Conservation (phyloP, 2,888 invertebrate species). For the Antheraea assamensis region DNA sequence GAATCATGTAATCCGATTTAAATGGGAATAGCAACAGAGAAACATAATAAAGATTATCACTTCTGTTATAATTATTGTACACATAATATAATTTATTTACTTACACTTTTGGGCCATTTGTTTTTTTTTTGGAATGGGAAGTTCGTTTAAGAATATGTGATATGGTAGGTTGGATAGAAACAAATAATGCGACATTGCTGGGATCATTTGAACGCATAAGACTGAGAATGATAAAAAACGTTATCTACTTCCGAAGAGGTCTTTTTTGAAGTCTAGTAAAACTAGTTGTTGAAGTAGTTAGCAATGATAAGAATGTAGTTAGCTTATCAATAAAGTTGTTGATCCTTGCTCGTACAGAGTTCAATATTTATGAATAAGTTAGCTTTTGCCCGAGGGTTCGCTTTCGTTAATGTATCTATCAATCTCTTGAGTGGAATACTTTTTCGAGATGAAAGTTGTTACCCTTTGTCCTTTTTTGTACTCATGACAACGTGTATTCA, state of each 20-base stretch:
- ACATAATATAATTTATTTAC: background rate
- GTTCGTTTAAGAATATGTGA: background rate
- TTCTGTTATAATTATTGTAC: constrained; percentile 18
- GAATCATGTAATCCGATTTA: constrained; percentile 30
- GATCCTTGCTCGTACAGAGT: background rate
- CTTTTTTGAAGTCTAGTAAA: background rate
- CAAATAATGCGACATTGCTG: background rate
- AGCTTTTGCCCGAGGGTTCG: too few species aligned
- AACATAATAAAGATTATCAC: constrained; percentile 20
- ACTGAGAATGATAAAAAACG: background rate
- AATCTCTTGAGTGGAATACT: too few species aligned
- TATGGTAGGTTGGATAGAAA: background rate
- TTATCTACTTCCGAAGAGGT: background rate
- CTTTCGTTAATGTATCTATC: too few species aligned
- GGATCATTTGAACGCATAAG: background rate
- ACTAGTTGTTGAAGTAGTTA: background rate
- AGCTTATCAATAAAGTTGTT: background rate
- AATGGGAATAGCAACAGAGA: constrained; percentile 26
- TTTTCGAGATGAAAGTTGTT: too few species aligned
- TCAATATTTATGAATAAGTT: background rate
- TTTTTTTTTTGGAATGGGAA: too few species aligned
- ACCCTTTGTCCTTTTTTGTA: too few species aligned
- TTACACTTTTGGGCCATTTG: too few species aligned
- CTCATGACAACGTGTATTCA: too few species aligned
- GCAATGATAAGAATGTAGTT: background rate